Percentiles rank a stretch among this genome's conserved stretches.
Evolutionary conservation across 2,797 vertebrate species (phyloP).

Genomic region (Sebastes flavidus): DNA sequence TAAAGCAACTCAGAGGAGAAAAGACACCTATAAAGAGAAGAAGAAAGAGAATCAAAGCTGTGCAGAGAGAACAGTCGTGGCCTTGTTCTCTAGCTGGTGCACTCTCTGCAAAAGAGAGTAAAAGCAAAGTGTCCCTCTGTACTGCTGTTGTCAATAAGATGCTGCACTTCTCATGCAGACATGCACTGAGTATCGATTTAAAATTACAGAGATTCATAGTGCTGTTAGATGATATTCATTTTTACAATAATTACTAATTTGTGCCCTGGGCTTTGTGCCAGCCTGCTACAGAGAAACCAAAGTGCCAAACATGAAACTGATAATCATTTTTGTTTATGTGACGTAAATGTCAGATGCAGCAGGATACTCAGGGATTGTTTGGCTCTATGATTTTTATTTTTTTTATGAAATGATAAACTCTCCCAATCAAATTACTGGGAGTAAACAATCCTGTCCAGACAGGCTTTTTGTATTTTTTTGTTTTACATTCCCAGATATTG

Average conservation of each 20-base stretch:
- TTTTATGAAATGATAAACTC: neutral
- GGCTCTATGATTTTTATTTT: neutral
- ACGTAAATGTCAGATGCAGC: neutral
- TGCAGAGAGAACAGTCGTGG: constrained; percentile 38
- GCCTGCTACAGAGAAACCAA: neutral
- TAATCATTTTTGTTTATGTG: neutral
- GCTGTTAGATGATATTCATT: neutral
- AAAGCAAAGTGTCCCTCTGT: neutral
- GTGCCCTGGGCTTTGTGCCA: neutral
- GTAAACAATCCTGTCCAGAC: neutral
- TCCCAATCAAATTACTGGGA: neutral
- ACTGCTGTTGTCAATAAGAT: constrained; percentile 6
- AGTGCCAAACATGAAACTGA: neutral
- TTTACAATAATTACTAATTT: neutral
- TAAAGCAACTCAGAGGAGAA: constrained; percentile 2
- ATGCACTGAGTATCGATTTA: neutral
- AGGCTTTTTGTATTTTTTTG: neutral
- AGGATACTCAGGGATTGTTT: constrained; percentile 1
- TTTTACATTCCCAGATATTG: constrained; percentile 4
- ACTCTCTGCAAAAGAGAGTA: constrained; percentile 1
- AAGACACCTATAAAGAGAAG: neutral
- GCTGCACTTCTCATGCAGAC: neutral
- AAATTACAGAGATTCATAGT: neutral
- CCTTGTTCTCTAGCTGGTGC: constrained; percentile 42
- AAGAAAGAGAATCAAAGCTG: constrained; percentile 18